phyloP scores from a whole-genome alignment of 2,888 invertebrate species.

The Xanthorhoe designata region DNA sequence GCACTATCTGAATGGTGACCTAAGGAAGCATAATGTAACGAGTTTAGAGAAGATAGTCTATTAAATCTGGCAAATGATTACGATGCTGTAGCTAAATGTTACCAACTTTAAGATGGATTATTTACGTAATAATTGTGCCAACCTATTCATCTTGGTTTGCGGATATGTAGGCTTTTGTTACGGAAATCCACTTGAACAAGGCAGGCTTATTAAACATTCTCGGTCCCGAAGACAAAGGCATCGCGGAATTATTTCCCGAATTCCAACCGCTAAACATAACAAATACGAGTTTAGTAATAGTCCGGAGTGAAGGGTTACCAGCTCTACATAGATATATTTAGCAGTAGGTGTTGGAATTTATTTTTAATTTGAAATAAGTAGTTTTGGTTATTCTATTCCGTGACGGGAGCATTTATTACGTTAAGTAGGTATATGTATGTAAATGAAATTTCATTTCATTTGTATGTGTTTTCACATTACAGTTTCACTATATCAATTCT shows the following conservation, averaged over 20 bases:
- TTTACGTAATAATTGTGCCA: conserved; percentile 11
- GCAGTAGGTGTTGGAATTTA: not conserved
- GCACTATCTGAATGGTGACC: too few species aligned
- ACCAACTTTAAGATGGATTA: conserved; percentile 1
- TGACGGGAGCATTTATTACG: not conserved
- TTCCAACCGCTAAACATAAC: conserved; percentile 39
- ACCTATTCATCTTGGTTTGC: conserved; percentile 9
- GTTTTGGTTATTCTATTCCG: not conserved
- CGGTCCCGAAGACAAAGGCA: conserved; percentile 39
- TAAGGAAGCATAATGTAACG: too few species aligned
- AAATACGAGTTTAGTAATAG: conserved; percentile 30
- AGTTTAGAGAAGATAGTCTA: not conserved
- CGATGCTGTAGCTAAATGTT: not conserved
- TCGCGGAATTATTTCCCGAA: conserved; percentile 41
- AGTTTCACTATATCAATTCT: too few species aligned
- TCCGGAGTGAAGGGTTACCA: conserved; percentile 22
- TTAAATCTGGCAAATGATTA: not conserved
- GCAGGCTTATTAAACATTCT: conserved; percentile 37
- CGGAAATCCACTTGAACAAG: conserved; percentile 34
- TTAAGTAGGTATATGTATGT: too few species aligned
- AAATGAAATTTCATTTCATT: too few species aligned
- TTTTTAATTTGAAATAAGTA: not conserved
- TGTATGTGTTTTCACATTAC: too few species aligned
- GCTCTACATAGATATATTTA: not conserved
- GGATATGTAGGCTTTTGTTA: conserved; percentile 33